A percentile compares a stretch with the other conserved stretches of the same genome.
phyloP scores from a whole-genome alignment of 2,888 invertebrate genomes.

The Lypha dubia region DNA sequence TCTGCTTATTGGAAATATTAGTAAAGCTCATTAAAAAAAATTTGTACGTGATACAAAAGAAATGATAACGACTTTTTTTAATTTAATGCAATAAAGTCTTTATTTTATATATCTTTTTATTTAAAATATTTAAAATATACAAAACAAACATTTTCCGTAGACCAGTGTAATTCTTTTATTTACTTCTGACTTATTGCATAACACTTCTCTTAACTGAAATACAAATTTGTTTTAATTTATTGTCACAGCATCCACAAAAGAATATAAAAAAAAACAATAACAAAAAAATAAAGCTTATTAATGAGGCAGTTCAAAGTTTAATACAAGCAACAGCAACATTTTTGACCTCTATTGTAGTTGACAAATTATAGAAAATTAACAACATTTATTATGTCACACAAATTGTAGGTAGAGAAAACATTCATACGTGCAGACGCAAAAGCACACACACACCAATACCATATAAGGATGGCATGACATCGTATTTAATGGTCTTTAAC shows the following conservation, averaged over 20 bases:
- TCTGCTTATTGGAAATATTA: no score
- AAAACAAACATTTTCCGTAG: no score
- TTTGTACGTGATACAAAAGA: no score
- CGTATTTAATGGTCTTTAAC: conserved; percentile 47
- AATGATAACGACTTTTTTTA: no score
- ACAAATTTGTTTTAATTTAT: conserved; percentile 25
- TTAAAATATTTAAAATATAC: no score
- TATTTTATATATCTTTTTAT: neutral
- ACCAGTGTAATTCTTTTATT: neutral
- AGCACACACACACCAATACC: neutral
- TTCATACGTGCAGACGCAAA: neutral
- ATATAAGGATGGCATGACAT: neutral
- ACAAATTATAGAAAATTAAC: conserved; percentile 69
- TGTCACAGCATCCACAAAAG: neutral
- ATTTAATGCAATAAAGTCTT: no score
- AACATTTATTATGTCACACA: conserved; percentile 56
- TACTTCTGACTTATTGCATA: neutral
- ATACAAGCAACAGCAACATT: conserved; percentile 13
- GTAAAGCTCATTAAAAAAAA: no score
- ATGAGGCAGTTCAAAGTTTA: conserved; percentile 43
- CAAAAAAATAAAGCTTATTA: conserved; percentile 10
- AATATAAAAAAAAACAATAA: neutral
- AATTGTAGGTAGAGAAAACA: conserved; percentile 12
- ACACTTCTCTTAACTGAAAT: neutral
- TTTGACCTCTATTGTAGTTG: conserved; percentile 64